Evolutionary conservation across 2,797 vertebrate genomes (phyloP), one percentile per base, ranked within the genome.

Genomic region (Syndactyla subalaris): DNA sequence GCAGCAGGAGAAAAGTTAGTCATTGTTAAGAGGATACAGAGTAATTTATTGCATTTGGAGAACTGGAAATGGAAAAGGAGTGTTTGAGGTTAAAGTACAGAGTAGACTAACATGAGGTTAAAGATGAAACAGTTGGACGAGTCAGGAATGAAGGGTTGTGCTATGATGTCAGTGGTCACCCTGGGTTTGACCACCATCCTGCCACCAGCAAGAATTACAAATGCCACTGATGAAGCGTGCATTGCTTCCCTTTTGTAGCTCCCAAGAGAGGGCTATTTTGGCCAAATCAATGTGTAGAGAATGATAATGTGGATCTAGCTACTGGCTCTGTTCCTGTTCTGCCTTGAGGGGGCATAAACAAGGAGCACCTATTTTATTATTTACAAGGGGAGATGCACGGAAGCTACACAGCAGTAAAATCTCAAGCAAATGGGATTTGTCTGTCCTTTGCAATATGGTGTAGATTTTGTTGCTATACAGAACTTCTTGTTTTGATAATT

Each of bases 361-460:
- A 22, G 20, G 30, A 82, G 10, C 14, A 62, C 30, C 1, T 75
- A 32, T 66, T 81, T 71, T 20, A 19, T 3, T 55, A 0, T 32
- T 59, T 81, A 13, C 7, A 39, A 32, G 10, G 3, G 11, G 45
- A 66, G 12, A 38, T 48, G 5, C 9, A 4, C 19, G 36, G 51
- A 49, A 75, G 48, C 8, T 61, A n/a, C 21, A 23, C 2, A 27
- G 36, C 45, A 57, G 19, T 85, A 73, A n/a, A 67, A 59, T 24
- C 21, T 48, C 55, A 71, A 73, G n/a, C n/a, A 67, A 76, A 63
- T n/a, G 13, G 29, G 73, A 82, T 46, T 46, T 45, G 12, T 41
- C 41, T 80, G 15, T n/a, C 32, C 7, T 67, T 2, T 1, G 0
- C 66, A 59, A 71, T 57, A n/a, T 1, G 0, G 32, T 14, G 4